phyloP scores from a whole-genome alignment of 2,888 invertebrate species.

The Caenorhabditis afra region DNA sequence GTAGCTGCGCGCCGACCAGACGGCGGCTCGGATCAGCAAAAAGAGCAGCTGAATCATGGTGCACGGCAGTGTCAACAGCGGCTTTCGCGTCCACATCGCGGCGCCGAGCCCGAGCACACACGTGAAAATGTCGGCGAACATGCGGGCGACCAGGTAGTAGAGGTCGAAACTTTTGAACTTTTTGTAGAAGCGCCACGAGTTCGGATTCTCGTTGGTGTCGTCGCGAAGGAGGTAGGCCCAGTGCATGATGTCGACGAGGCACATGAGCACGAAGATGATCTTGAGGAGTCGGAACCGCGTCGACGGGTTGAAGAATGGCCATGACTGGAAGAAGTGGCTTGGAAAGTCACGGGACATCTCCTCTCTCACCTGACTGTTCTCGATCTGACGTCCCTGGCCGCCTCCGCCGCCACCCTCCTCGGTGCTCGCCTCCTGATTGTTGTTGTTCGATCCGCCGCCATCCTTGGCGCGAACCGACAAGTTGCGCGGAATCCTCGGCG shows the following conservation, averaged over 20 bases:
- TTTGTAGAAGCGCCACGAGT: constrained; percentile 72
- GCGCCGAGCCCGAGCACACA: constrained; percentile 74
- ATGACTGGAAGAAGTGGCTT: constrained; percentile 37
- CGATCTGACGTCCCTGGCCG: constrained; percentile 23
- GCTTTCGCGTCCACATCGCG: constrained; percentile 75
- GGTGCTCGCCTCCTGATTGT: constrained; percentile 35
- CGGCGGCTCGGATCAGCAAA: constrained; percentile 64
- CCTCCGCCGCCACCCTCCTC: constrained; percentile 34
- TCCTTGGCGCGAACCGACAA: constrained; percentile 58
- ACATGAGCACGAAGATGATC: constrained; percentile 66
- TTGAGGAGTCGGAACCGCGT: constrained; percentile 58
- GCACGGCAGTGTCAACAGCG: constrained; percentile 68
- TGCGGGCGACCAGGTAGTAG: constrained; percentile 70
- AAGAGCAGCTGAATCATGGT: constrained; percentile 71
- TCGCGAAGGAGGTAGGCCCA: constrained; percentile 74
- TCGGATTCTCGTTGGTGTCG: constrained; percentile 64
- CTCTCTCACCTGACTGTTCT: constrained; percentile 46
- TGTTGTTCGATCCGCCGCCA: constrained; percentile 26
- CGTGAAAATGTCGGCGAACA: constrained; percentile 74
- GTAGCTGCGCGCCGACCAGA: constrained; percentile 68
- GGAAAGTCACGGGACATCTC: too few relatives aligned
- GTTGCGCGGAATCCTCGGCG: constrained; percentile 57
- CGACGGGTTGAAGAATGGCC: constrained; percentile 61
- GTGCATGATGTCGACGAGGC: constrained; percentile 71
- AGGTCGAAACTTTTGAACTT: constrained; percentile 66